Base-by-base conservation (phyloP, 2,888 invertebrate genomes). In the Nomada flava region DNA sequence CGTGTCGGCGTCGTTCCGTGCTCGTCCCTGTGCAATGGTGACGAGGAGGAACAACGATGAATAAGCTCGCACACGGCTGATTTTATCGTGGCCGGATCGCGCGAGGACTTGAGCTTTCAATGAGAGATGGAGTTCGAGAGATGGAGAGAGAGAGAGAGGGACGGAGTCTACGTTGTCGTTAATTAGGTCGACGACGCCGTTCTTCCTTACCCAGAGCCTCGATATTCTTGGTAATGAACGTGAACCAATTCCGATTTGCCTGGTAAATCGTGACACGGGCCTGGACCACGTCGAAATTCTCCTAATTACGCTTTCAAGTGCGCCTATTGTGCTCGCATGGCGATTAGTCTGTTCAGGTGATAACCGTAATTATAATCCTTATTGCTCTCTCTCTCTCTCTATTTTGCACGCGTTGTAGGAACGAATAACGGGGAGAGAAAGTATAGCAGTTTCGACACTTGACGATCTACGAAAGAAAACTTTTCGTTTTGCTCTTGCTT, bases 181-280 rank as follows among this genome's bases (percentile, higher is more conserved):
- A 86, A 86, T 86, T 86, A 86, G 87, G 85, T 86, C 84, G 87
- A 70, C 67, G 73, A 77, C 50, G 74, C 62, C 64, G 76, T 74
- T 52, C 63, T 52, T 47, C n/a, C 42, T 65, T 64, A 52, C 42
- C 20, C 11, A 23, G 10, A 23, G 23, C 11, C 52, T 53, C 71
- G 50, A 69, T 64, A 26, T 70, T 60, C 62, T 44, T 42, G 64
- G 23, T 81, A 71, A 81, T 63, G 65, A 86, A 73, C 78, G 67
- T 74, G 50, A 67, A 65, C 78, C 86, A 79, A 86, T 86, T 80
- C 60, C 86, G 81, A 84, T 76, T 76, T 74, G 70, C 44, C 42
- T 59, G 57, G 36, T 60, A 79, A 69, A 59, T 52, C 42, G 55
- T 29, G 47, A 36, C 23, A 15, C 29, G 13, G 18, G 15, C 23